Conservation (phyloP, 2,888 invertebrate species). For the Spicauda simplicius region DNA sequence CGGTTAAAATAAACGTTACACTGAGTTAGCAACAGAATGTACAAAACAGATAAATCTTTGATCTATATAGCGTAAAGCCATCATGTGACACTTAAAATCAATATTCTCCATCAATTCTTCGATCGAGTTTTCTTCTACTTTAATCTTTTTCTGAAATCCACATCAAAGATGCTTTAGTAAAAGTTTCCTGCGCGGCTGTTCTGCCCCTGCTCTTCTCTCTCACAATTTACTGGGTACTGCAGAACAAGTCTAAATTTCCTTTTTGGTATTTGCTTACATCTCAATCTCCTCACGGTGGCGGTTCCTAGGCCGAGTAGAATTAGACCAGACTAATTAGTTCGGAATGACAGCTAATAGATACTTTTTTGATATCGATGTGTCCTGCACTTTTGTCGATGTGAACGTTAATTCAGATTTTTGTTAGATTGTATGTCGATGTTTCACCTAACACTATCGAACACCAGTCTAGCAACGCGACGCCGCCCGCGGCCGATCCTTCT, state of each 20-base stretch:
- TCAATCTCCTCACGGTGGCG: conserved; percentile 79
- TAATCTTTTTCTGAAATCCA: background rate
- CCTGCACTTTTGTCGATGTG: conserved; percentile 67
- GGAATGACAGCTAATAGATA: conserved; percentile 80
- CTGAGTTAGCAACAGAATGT: no score
- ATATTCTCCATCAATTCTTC: no score
- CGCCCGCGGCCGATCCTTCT: conserved; percentile 68
- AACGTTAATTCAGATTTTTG: conserved; percentile 77
- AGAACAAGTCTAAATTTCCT: conserved; percentile 86
- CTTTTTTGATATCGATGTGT: conserved; percentile 75
- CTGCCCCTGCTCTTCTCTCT: conserved; percentile 62
- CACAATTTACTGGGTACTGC: conserved; percentile 67
- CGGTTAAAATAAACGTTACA: no score
- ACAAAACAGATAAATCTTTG: no score
- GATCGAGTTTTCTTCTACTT: background rate
- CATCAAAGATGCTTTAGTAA: conserved; percentile 43
- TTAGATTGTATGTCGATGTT: conserved; percentile 83
- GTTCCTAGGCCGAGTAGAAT: conserved; percentile 81
- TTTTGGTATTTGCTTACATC: conserved; percentile 83
- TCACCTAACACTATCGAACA: conserved; percentile 73
- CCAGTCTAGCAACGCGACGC: conserved; percentile 59
- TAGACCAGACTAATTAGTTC: conserved; percentile 72
- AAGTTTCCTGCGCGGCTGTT: conserved; percentile 72
- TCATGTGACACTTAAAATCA: no score
- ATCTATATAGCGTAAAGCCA: no score